A percentile compares a stretch with the other conserved stretches of the same genome.
Conservation (phyloP, 2,113 vertebrate genomes). For the Pipa parva region DNA sequence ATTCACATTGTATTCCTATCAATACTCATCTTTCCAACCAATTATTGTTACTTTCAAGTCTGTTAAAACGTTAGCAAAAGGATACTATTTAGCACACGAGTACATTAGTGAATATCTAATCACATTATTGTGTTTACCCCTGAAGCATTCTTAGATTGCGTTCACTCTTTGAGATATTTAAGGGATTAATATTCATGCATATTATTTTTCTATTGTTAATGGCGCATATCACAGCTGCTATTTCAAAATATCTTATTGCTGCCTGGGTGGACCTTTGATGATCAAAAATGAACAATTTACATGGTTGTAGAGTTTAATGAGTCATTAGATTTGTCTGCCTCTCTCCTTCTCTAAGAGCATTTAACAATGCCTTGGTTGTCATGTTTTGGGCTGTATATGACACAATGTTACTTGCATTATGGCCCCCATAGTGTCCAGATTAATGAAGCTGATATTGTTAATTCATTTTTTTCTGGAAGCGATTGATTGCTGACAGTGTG, state of each 20-base stretch:
- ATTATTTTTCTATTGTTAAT: constrained; percentile 26
- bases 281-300: background rate
- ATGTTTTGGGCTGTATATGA: too few species aligned
- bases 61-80: constrained; percentile 20
- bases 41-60: constrained; percentile 9
- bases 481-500: too few species aligned
- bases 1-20: too few species aligned
- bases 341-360: too few species aligned
- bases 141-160: constrained; percentile 27
- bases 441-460: too few species aligned
- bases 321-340: too few species aligned
- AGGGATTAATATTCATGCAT: constrained; percentile 19
- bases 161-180: constrained; percentile 29
- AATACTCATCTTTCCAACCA: background rate
- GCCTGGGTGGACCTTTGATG: background rate
- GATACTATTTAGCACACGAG: constrained; percentile 8
- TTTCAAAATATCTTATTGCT: background rate
- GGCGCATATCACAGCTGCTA: background rate
- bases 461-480: too few species aligned
- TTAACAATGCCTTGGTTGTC: too few species aligned
- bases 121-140: constrained; percentile 45
- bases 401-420: too few species aligned
- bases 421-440: too few species aligned
- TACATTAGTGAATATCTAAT: constrained; percentile 43
- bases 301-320: too few species aligned